phyloP scores from a whole-genome alignment of 2,888 invertebrate species.

The Drosophila gaucha region DNA sequence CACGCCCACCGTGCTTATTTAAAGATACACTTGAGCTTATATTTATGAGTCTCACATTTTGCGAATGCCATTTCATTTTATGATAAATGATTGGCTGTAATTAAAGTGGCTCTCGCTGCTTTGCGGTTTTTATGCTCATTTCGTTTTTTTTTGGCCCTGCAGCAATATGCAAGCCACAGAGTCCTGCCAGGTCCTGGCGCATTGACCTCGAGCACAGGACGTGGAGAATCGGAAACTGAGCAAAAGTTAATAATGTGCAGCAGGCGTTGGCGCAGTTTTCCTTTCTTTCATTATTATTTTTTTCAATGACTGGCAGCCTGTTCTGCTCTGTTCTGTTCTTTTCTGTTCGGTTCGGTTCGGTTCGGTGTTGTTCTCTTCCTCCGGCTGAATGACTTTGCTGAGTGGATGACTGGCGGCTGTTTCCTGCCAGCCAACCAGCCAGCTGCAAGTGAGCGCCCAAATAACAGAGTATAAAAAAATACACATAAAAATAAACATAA shows the following conservation, averaged over 20 bases:
- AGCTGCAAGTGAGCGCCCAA: conserved; percentile 57
- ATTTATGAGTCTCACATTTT: conserved; percentile 59
- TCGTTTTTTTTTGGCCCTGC: conserved; percentile 15
- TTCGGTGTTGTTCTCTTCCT: conserved; percentile 32
- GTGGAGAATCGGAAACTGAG: conserved; percentile 39
- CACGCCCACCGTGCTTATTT: conserved; percentile 6
- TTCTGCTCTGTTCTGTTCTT: conserved; percentile 4
- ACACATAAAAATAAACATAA: conserved; percentile 17
- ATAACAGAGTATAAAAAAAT: conserved; percentile 14
- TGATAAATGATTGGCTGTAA: conserved; percentile 70
- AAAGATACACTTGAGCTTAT: conserved; percentile 37
- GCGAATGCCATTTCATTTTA: conserved; percentile 56
- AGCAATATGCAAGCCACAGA: conserved; percentile 29
- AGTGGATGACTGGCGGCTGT: conserved; percentile 50
- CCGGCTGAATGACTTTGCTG: conserved; percentile 56
- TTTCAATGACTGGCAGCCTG: conserved; percentile 55
- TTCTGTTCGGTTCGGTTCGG: too few relatives aligned
- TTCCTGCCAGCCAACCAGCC: conserved; percentile 48
- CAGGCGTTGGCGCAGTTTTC: conserved; percentile 52
- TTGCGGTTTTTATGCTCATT: conserved; percentile 35
- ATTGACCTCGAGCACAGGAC: conserved; percentile 46
- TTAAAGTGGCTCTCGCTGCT: conserved; percentile 57
- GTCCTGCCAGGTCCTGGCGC: conserved; percentile 25
- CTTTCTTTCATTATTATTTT: conserved; percentile 16
- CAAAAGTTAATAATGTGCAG: conserved; percentile 69